Evolutionary conservation across 2,797 vertebrate genomes (phyloP).

Genomic region (Sebastes hubbsi): DNA sequence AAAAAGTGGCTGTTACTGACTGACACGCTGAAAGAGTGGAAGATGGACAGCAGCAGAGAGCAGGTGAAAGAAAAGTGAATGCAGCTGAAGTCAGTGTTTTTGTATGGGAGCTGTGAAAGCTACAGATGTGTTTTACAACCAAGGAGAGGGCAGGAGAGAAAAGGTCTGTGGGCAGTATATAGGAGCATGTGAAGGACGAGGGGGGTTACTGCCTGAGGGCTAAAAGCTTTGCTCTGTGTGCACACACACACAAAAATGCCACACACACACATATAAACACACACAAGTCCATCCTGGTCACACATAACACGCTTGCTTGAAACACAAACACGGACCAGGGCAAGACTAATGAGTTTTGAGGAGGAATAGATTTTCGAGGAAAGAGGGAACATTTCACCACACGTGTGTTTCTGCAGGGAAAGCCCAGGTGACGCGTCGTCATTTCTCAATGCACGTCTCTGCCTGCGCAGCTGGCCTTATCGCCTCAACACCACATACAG

Average conservation of each 20-base stretch:
- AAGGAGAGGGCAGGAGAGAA: neutral
- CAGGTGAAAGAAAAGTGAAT: constrained; percentile 57
- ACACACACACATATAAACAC: constrained; percentile 32
- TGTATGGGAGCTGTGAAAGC: constrained; percentile 50
- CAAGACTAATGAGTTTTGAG: constrained; percentile 39
- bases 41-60: constrained; percentile 21
- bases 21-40: constrained; percentile 15
- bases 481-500: constrained; percentile 20
- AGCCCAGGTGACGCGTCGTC: constrained; percentile 30
- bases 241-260: constrained; percentile 26
- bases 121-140: constrained; percentile 55
- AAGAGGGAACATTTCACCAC: constrained; percentile 33
- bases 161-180: constrained; percentile 15
- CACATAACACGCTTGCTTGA: constrained; percentile 41
- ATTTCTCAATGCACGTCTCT: constrained; percentile 24
- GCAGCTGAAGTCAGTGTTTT: constrained; percentile 52
- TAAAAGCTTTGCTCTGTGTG: neutral
- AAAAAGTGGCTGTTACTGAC: neutral
- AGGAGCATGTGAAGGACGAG: neutral
- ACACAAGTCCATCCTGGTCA: constrained; percentile 40
- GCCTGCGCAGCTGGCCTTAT: constrained; percentile 51
- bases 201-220: constrained; percentile 5
- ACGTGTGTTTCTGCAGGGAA: constrained; percentile 39
- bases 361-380: neutral
- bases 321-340: constrained; percentile 44